phyloP scores from a whole-genome alignment of 1,140 invertebrate genomes.

The Brachionus rotundiformis region DNA sequence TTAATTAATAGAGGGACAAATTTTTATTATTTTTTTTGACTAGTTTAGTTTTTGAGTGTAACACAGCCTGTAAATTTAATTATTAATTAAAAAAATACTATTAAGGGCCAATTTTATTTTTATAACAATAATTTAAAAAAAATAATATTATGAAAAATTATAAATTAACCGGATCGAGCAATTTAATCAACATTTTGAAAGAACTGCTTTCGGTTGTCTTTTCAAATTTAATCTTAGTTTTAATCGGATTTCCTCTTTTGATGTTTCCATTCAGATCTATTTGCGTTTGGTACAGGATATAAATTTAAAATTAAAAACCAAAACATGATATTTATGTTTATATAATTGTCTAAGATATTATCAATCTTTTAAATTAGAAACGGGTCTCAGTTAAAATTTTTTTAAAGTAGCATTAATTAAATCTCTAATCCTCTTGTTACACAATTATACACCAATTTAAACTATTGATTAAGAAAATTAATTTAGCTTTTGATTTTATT shows the following conservation, averaged over 20 bases:
- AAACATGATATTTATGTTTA: background rate
- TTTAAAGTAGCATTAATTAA: no score
- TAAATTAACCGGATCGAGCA: background rate
- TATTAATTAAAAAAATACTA: no score
- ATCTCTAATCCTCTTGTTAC: no score
- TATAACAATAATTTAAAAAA: background rate
- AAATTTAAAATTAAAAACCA: background rate
- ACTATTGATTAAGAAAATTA: no score
- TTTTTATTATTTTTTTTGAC: no score
- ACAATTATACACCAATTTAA: no score
- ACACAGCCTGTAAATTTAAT: no score
- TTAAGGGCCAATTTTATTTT: no score
- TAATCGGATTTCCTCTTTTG: constrained; percentile 1
- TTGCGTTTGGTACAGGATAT: background rate
- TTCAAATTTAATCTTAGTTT: background rate
- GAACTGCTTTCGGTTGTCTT: background rate
- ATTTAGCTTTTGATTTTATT: no score
- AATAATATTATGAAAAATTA: background rate
- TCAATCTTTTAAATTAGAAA: background rate
- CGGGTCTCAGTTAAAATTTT: no score
- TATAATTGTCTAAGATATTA: background rate
- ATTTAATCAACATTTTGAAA: background rate
- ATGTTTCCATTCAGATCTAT: background rate
- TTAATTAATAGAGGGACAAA: no score
- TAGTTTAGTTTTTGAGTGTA: no score